Conservation (phyloP, 1,140 invertebrate genomes). For the Caenorhabditis inopinata region DNA sequence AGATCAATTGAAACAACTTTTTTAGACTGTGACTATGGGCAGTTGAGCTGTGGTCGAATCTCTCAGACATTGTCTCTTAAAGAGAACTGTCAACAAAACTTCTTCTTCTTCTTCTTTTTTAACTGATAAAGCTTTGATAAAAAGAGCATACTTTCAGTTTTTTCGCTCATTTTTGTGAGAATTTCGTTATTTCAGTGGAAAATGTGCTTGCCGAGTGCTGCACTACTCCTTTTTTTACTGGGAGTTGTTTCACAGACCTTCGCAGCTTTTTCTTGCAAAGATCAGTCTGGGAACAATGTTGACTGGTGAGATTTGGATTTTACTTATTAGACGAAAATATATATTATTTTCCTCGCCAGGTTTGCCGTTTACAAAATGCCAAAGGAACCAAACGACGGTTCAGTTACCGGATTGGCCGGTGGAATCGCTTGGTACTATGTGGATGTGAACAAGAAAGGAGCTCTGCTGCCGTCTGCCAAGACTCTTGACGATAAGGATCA, state of each 20-base stretch:
- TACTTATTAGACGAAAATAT: background rate
- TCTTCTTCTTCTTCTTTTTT: background rate
- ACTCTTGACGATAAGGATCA: constrained; percentile 42
- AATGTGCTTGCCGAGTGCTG: background rate
- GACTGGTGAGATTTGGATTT: constrained; percentile 41
- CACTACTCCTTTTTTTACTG: background rate
- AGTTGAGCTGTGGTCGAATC: too few relatives aligned
- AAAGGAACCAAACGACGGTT: constrained; percentile 29
- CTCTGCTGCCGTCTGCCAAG: constrained; percentile 40
- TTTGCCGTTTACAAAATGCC: constrained; percentile 53
- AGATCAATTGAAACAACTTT: too few relatives aligned
- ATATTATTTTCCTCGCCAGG: constrained; percentile 35
- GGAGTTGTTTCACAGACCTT: background rate
- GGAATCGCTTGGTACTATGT: constrained; percentile 54
- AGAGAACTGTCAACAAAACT: background rate
- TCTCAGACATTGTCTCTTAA: too few relatives aligned
- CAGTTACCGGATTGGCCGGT: constrained; percentile 35
- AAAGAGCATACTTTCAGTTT: background rate
- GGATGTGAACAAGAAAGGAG: constrained; percentile 47
- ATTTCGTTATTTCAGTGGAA: background rate
- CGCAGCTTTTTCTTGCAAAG: constrained; percentile 50
- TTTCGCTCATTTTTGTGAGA: background rate
- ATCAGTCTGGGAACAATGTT: constrained; percentile 50
- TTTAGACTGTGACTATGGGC: too few relatives aligned
- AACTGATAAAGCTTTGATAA: background rate